Conservation (phyloP, 53 echinoderm and acorn worm species). For the Henricia sp. region DNA sequence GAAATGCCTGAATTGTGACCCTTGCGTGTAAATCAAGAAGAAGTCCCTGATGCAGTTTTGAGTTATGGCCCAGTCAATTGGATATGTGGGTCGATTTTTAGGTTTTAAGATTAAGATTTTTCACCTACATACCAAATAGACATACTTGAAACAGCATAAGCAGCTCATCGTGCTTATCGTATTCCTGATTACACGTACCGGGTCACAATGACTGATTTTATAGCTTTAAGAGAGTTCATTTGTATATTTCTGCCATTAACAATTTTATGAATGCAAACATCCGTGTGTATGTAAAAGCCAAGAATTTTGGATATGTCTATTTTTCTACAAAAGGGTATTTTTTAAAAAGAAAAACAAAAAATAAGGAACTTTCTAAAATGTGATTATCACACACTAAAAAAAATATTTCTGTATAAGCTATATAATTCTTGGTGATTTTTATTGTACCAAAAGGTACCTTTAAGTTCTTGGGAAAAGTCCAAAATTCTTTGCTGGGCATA, state of each 20-base stretch:
- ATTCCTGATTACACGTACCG: too few species aligned
- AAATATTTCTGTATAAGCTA: not conserved
- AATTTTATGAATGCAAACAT: slow-evolving; percentile 16
- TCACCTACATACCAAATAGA: too few species aligned
- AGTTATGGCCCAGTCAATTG: too few species aligned
- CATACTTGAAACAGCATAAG: too few species aligned
- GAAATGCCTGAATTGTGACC: too few species aligned
- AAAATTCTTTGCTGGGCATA: slow-evolving; percentile 62
- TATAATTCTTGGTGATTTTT: slow-evolving; percentile 8
- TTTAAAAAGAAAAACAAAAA: slow-evolving; percentile 14
- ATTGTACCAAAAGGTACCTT: not conserved
- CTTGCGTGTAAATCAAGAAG: too few species aligned
- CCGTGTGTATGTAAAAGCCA: slow-evolving; percentile 23
- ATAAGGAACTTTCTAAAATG: not conserved
- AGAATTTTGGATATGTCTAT: slow-evolving; percentile 59
- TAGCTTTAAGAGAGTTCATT: too few species aligned
- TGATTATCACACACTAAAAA: not conserved
- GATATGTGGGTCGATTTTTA: too few species aligned
- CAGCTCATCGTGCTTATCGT: too few species aligned
- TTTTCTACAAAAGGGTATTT: slow-evolving; percentile 46
- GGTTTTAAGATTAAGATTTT: too few species aligned
- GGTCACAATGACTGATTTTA: too few species aligned
- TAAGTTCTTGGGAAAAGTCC: slow-evolving; percentile 37
- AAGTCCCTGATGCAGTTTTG: too few species aligned
- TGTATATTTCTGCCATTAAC: slow-evolving; percentile 45